phyloP scores from a whole-genome alignment of 2,797 vertebrate species.

The Pseudomugil tenellus region DNA sequence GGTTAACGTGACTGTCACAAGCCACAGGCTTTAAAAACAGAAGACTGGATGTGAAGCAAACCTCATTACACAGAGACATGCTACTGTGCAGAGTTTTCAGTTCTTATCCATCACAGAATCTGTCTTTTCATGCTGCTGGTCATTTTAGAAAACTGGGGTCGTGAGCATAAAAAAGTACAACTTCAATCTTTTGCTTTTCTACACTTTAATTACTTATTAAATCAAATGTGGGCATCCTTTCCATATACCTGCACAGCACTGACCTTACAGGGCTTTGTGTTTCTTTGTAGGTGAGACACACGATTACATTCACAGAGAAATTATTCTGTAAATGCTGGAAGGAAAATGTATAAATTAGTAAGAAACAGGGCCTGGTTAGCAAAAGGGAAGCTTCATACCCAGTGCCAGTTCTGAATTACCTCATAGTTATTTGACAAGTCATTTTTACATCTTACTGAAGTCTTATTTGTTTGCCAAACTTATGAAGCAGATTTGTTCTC shows the following conservation, averaged over 20 bases:
- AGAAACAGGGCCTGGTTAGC: not conserved
- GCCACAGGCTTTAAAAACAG: conserved; percentile 24
- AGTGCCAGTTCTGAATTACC: conserved; percentile 16
- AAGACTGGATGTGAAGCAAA: conserved; percentile 15
- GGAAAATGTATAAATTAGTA: not conserved
- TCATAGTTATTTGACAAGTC: conserved; percentile 6
- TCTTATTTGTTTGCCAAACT: conserved; percentile 17
- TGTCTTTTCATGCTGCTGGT: not conserved
- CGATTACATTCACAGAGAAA: conserved; percentile 23
- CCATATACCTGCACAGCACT: not conserved
- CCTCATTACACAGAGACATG: conserved; percentile 8
- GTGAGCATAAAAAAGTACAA: not conserved
- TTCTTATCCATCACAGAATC: not conserved
- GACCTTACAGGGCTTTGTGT: conserved; percentile 28
- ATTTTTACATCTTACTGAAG: conserved; percentile 7
- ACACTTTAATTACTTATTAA: not conserved
- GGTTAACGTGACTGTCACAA: conserved; percentile 30
- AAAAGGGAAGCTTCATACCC: not conserved
- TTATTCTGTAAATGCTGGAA: not conserved
- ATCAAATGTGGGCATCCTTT: not conserved
- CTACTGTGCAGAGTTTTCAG: not conserved
- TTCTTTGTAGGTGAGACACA: not conserved
- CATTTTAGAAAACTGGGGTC: conserved; percentile 2
- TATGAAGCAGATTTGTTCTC: conserved; percentile 13
- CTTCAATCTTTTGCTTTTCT: not conserved